phyloP scores from a whole-genome alignment of 2,888 invertebrate genomes.

The Drosophila mettleri region DNA sequence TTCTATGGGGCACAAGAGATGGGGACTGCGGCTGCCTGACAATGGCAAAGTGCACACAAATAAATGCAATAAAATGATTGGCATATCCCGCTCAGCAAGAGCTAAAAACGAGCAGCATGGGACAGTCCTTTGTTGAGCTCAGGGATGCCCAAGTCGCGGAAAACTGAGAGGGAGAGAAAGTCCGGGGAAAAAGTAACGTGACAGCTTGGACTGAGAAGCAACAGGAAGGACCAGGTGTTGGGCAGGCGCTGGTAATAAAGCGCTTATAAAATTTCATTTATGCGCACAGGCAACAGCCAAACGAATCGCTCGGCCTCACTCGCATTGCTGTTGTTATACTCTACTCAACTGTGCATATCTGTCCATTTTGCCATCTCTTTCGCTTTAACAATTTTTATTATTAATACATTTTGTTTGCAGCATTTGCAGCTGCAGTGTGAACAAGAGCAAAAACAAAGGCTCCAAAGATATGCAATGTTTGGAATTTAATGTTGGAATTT shows the following conservation, averaged over 20 bases:
- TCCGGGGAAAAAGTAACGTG: background rate
- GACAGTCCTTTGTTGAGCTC: conserved; percentile 12
- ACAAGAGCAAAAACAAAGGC: conserved; percentile 22
- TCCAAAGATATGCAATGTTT: conserved; percentile 70
- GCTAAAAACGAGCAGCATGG: conserved; percentile 20
- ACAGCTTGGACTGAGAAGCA: conserved; percentile 4
- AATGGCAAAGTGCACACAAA: conserved; percentile 77
- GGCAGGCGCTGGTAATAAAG: conserved; percentile 71
- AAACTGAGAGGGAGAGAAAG: background rate
- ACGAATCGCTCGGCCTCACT: conserved; percentile 6
- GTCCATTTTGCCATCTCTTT: conserved; percentile 41
- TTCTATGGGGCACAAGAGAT: background rate
- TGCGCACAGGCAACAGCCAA: conserved; percentile 50
- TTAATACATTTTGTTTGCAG: conserved; percentile 78
- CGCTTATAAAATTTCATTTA: conserved; percentile 81
- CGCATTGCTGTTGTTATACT: conserved; percentile 5
- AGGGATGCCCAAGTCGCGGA: conserved; percentile 3
- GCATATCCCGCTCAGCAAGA: conserved; percentile 64
- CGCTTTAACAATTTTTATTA: conserved; percentile 71
- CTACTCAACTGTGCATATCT: conserved; percentile 18
- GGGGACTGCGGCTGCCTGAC: conserved; percentile 46
- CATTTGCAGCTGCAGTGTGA: conserved; percentile 51
- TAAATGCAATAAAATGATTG: conserved; percentile 79
- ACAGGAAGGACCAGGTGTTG: conserved; percentile 57
- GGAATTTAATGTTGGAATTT: conserved; percentile 77